Percentiles rank a stretch among this genome's conserved stretches.
Evolutionary conservation across 2,888 invertebrate genomes (phyloP).

Genomic region (Cheilosia urbana): DNA sequence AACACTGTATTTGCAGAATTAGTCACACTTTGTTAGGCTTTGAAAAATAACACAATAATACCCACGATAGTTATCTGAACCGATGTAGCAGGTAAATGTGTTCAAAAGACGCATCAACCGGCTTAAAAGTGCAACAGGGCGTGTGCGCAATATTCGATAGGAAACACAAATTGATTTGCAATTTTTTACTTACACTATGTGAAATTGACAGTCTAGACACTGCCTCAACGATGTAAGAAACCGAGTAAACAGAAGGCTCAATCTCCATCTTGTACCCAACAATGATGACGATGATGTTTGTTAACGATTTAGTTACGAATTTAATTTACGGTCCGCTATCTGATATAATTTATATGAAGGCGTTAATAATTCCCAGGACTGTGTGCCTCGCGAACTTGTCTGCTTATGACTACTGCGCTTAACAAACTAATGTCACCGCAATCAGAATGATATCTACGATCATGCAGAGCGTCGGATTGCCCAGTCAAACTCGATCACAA

Average conservation of each 20-base stretch:
- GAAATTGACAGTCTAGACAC: conserved; percentile 41
- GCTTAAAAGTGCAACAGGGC: conserved; percentile 10
- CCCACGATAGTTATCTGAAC: no score
- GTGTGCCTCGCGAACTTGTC: conserved; percentile 4
- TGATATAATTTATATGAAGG: neutral
- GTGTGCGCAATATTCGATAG: conserved; percentile 26
- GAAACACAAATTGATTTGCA: neutral
- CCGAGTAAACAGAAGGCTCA: conserved; percentile 59
- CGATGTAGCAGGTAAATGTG: no score
- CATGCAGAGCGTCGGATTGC: conserved; percentile 24
- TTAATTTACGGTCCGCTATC: conserved; percentile 6
- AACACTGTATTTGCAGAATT: neutral
- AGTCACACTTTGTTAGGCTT: neutral
- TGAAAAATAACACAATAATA: no score
- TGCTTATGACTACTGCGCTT: conserved; percentile 15
- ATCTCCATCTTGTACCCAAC: conserved; percentile 33
- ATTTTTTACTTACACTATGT: conserved; percentile 42
- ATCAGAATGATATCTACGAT: conserved; percentile 49
- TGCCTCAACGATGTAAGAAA: conserved; percentile 63
- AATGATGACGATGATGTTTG: no score
- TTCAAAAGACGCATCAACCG: no score
- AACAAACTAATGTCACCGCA: conserved; percentile 44
- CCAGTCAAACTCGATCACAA: conserved; percentile 32
- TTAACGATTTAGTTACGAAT: neutral
- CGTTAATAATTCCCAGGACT: neutral